Conservation (phyloP, 1,140 invertebrate species). For the Drosophila auraria region DNA sequence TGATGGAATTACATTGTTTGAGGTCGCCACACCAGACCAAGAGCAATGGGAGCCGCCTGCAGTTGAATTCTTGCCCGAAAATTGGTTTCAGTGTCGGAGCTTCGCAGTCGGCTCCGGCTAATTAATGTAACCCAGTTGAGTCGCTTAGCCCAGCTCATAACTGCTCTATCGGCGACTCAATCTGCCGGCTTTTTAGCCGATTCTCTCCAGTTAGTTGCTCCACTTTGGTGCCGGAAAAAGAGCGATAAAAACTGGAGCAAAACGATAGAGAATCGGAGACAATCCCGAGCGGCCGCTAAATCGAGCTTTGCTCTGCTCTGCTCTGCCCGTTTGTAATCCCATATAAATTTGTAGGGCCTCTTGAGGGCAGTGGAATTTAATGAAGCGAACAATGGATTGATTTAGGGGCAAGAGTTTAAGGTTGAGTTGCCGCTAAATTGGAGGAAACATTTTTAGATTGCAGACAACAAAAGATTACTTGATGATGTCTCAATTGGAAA, state of each 20-base stretch:
- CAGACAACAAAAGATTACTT: constrained; percentile 28
- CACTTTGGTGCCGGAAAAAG: constrained; percentile 24
- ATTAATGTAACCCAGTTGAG: constrained; percentile 42
- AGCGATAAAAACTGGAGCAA: constrained; percentile 35
- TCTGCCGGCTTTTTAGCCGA: constrained; percentile 29
- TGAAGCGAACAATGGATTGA: constrained; percentile 29
- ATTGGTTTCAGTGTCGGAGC: constrained; percentile 20
- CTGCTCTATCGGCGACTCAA: constrained; percentile 34
- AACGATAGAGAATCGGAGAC: constrained; percentile 17
- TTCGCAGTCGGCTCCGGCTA: constrained; percentile 24
- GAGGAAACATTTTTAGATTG: constrained; percentile 4
- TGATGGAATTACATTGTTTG: constrained; percentile 84
- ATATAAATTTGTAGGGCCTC: constrained; percentile 16
- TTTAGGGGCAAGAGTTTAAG: constrained; percentile 14
- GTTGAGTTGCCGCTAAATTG: constrained; percentile 12
- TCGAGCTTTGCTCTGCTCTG: neutral
- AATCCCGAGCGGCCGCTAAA: constrained; percentile 16
- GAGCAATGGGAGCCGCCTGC: constrained; percentile 18
- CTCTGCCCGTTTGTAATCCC: constrained; percentile 31
- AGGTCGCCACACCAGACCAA: constrained; percentile 52
- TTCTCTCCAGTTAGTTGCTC: constrained; percentile 41
- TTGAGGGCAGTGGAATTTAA: constrained; percentile 29
- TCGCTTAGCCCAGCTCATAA: constrained; percentile 39
- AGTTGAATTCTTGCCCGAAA: constrained; percentile 26
- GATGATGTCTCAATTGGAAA: constrained; percentile 11